These are phyloP conservation scores for Psilopsiagon aurifrons DNA, from an alignment of 2,113 vertebrate genomes.

Conservation along the genomic window DNA sequence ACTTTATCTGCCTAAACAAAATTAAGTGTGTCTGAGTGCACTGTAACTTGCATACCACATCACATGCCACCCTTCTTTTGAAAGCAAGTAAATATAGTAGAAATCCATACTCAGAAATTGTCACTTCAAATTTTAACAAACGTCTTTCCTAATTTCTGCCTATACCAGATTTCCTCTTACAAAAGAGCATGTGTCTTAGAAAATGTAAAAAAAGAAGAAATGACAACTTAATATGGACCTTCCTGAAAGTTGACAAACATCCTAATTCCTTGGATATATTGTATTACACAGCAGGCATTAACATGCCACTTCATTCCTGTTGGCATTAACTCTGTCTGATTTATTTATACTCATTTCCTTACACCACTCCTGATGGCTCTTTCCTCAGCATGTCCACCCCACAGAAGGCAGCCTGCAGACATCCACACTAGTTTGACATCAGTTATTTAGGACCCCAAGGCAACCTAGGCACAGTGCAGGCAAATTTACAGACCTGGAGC, in stretches of 20 bases:
- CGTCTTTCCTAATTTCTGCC: neutral
- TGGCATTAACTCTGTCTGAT: neutral
- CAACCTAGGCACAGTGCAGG: neutral
- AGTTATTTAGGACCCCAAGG: neutral
- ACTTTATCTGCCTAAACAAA: neutral
- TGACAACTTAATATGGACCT: neutral
- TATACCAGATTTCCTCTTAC: neutral
- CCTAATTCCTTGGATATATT: neutral
- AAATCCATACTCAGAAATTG: neutral
- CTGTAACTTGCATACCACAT: neutral
- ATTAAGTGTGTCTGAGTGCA: neutral
- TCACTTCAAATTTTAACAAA: neutral
- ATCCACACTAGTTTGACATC: neutral
- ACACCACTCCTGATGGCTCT: neutral
- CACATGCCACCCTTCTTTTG: neutral
- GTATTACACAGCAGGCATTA: neutral
- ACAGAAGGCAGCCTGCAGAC: neutral
- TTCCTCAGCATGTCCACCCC: accelerated
- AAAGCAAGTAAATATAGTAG: neutral
- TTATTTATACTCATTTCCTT: neutral
- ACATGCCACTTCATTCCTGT: neutral
- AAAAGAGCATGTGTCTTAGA: accelerated
- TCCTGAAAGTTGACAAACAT: neutral
- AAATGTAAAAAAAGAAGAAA: neutral
- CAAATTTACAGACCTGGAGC: neutral